phyloP scores from a whole-genome alignment of 2,797 vertebrate species.

The Myiotriccus ornatus region DNA sequence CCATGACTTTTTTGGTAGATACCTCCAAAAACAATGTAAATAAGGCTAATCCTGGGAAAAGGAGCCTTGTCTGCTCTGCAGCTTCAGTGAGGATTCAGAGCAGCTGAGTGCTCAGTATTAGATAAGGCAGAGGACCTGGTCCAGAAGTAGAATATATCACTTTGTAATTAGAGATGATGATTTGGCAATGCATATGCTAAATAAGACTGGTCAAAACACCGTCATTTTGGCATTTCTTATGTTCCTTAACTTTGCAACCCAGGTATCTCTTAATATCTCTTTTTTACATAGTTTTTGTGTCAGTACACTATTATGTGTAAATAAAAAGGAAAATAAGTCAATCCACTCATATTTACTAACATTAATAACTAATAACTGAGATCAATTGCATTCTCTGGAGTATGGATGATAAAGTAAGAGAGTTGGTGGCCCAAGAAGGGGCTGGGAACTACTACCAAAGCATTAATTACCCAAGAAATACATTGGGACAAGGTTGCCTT shows the following conservation, averaged over 20 bases:
- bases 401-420: not conserved
- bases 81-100: not conserved
- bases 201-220: not conserved
- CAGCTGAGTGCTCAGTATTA: not conserved
- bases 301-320: not conserved
- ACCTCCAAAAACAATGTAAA: not conserved
- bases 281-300: not conserved
- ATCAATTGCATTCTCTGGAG: not conserved
- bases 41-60: not conserved
- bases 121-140: not conserved
- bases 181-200: not conserved
- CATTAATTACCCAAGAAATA: not conserved
- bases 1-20: not conserved
- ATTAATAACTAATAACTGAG: not conserved
- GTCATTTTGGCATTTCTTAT: not conserved
- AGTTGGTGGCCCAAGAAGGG: not conserved
- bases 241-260: not conserved
- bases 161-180: not conserved
- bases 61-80: not conserved
- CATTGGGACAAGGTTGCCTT: not conserved
- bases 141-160: rapidly evolving
- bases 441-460: not conserved
- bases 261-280: not conserved
- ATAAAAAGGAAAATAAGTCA: not conserved
- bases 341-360: not conserved